Conservation (phyloP, 2,888 invertebrate species). For the Caradrina clavipalpis region DNA sequence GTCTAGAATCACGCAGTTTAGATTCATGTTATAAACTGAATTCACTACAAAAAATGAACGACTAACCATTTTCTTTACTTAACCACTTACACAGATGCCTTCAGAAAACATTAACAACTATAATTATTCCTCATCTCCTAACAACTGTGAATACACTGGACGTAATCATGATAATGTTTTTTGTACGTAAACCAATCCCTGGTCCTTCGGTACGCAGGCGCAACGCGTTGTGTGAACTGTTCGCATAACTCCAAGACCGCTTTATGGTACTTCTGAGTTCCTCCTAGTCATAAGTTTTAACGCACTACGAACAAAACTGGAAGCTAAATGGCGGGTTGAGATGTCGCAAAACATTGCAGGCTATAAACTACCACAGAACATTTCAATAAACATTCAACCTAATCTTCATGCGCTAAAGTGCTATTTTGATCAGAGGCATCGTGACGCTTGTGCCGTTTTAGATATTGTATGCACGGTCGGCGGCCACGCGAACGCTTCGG, state of each 20-base stretch:
- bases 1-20: not conserved
- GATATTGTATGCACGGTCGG: conserved; percentile 56
- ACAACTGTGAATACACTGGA: conserved; percentile 21
- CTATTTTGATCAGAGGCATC: conserved; percentile 45
- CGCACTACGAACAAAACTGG: conserved; percentile 74
- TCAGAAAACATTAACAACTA: conserved; percentile 20
- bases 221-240: conserved; percentile 37
- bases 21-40: not conserved
- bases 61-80: conserved; percentile 7
- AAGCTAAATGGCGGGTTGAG: conserved; percentile 74
- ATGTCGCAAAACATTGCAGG: conserved; percentile 72
- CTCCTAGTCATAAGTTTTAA: conserved; percentile 70
- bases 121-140: conserved; percentile 21
- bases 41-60: not conserved
- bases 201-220: conserved; percentile 23
- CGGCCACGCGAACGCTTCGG: conserved; percentile 73
- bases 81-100: conserved; percentile 4
- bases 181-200: conserved; percentile 34
- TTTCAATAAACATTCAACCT: conserved; percentile 56
- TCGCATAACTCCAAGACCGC: conserved; percentile 55
- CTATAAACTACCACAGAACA: conserved; percentile 66
- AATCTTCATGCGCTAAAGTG: conserved; percentile 50
- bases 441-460: conserved; percentile 57
- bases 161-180: conserved; percentile 41
- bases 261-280: conserved; percentile 63